Evolutionary conservation across 1,140 invertebrate genomes (phyloP).

Genomic region (Kradibia gibbosae): DNA sequence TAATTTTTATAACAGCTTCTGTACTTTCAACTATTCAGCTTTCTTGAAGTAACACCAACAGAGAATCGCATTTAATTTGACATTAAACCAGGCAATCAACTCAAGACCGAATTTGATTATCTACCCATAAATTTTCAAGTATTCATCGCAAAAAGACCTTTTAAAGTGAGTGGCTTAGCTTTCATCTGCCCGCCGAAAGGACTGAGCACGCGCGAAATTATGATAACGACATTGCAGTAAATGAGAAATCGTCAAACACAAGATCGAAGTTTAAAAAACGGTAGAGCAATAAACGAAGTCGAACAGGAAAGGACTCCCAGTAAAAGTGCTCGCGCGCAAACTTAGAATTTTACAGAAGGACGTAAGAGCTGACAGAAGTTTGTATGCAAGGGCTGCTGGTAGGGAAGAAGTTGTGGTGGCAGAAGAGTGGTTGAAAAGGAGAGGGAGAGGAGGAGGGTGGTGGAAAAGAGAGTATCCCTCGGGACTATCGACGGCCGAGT

Average conservation of each 20-base stretch:
- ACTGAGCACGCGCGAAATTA: neutral
- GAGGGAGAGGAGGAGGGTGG: conserved; percentile 45
- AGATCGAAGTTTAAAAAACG: conserved; percentile 11
- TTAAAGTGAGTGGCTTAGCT: neutral
- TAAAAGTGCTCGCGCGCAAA: neutral
- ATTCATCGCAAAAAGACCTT: neutral
- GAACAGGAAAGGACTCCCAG: neutral
- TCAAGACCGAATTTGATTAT: neutral
- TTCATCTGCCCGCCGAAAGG: neutral
- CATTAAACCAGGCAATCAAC: too few species aligned
- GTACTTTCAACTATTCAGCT: neutral
- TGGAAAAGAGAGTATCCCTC: conserved; percentile 59
- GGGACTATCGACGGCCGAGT: conserved; percentile 72
- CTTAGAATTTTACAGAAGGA: conserved; percentile 9
- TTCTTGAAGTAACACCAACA: neutral
- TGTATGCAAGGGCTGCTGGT: conserved; percentile 34
- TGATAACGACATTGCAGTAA: neutral
- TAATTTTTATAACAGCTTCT: too few species aligned
- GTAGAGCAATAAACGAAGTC: conserved; percentile 5
- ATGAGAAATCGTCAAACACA: neutral
- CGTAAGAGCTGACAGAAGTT: neutral
- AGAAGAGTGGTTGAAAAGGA: conserved; percentile 36
- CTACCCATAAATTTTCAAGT: neutral
- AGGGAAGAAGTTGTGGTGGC: conserved; percentile 2
- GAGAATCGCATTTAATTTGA: too few species aligned